Evolutionary conservation across 2,888 invertebrate genomes (phyloP).

Genomic region (Nemapogon koenigi): DNA sequence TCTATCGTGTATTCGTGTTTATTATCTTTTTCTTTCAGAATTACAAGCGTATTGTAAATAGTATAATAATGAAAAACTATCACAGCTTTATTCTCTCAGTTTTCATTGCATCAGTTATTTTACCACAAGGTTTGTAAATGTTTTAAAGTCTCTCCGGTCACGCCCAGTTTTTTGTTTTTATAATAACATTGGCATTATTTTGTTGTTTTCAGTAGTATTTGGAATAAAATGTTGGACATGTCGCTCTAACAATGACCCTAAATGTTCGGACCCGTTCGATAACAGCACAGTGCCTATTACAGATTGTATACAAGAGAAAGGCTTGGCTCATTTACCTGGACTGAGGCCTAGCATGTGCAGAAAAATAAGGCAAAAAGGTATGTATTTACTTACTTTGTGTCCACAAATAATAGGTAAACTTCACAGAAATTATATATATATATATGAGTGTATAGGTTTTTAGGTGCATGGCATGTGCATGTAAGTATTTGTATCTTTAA

Average conservation of each 20-base stretch:
- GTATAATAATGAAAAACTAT: background rate
- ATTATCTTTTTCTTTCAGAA: too few species aligned
- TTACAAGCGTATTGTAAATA: too few species aligned
- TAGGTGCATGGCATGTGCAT: too few species aligned
- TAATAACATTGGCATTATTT: slow-evolving; percentile 6
- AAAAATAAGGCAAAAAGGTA: slow-evolving; percentile 90
- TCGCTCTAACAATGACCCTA: slow-evolving; percentile 86
- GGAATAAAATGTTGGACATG: slow-evolving; percentile 92
- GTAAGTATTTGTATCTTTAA: too few species aligned
- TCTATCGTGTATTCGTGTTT: too few species aligned
- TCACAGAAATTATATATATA: too few species aligned
- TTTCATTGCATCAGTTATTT: background rate
- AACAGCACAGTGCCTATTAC: slow-evolving; percentile 86
- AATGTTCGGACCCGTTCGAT: slow-evolving; percentile 92
- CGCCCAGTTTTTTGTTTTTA: slow-evolving; percentile 27
- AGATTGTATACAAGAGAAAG: slow-evolving; percentile 72
- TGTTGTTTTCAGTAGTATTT: slow-evolving; percentile 47
- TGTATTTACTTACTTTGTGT: too few species aligned
- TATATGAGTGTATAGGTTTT: too few species aligned
- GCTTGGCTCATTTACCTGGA: slow-evolving; percentile 71
- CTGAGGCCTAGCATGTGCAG: slow-evolving; percentile 85
- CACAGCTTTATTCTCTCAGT: background rate
- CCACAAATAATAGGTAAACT: too few species aligned
- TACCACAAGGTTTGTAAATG: background rate
- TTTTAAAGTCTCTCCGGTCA: slow-evolving; percentile 22